phyloP scores from a whole-genome alignment of 1,140 invertebrate species.

The Thalassaphorura encarpata region DNA sequence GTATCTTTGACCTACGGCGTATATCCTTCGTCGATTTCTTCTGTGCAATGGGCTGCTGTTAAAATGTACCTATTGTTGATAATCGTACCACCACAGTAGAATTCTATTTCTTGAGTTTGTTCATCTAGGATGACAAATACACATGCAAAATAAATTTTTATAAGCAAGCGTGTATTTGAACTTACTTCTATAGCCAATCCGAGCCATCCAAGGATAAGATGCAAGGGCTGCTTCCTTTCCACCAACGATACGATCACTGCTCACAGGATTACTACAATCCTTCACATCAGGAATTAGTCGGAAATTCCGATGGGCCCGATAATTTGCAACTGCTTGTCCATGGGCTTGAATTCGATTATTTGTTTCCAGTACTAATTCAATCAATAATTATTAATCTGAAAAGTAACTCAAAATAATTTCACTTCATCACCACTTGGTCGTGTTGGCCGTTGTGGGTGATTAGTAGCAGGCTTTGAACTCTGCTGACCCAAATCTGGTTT shows the following conservation, averaged over 20 bases:
- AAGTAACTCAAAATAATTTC: too few relatives aligned
- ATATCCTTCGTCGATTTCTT: slow-evolving; percentile 23
- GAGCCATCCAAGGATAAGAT: slow-evolving; percentile 23
- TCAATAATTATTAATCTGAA: too few relatives aligned
- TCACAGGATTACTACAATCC: slow-evolving; percentile 14
- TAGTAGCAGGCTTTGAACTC: not conserved
- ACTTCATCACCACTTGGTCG: too few relatives aligned
- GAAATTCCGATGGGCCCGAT: slow-evolving; percentile 17
- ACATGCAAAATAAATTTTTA: not conserved
- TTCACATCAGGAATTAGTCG: slow-evolving; percentile 16
- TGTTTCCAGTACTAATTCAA: too few relatives aligned
- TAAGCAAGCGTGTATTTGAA: not conserved
- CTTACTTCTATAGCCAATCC: slow-evolving; percentile 28
- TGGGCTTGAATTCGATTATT: too few relatives aligned
- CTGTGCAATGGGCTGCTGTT: slow-evolving; percentile 26
- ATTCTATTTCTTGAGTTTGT: slow-evolving; percentile 20
- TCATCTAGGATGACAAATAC: slow-evolving; percentile 6
- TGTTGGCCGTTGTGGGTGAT: not conserved
- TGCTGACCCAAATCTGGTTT: not conserved
- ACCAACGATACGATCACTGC: slow-evolving; percentile 17
- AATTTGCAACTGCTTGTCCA: too few relatives aligned
- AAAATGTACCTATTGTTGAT: slow-evolving; percentile 26
- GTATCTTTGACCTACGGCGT: slow-evolving; percentile 6
- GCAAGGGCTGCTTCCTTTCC: slow-evolving; percentile 18
- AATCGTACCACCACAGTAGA: slow-evolving; percentile 22